phyloP scores from a whole-genome alignment of 2,888 invertebrate species.

The Bombylius major region DNA sequence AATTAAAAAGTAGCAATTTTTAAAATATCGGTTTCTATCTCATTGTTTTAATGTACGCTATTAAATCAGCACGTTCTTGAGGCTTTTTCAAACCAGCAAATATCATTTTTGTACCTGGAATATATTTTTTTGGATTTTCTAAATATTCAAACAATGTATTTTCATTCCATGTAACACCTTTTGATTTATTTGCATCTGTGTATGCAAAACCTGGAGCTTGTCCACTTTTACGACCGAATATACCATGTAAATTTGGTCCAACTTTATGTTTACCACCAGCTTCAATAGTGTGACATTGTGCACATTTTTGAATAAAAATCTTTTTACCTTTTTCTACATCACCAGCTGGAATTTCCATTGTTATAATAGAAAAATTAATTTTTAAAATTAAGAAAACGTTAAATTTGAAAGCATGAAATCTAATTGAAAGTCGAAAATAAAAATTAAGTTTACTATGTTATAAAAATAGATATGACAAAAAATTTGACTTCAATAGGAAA shows the following conservation, averaged over 20 bases:
- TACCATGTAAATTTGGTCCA: constrained; percentile 86
- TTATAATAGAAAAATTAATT: not conserved
- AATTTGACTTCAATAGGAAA: no score
- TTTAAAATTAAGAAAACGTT: no score
- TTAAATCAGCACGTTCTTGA: constrained; percentile 86
- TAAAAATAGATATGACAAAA: no score
- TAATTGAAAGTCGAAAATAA: no score
- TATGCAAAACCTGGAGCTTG: constrained; percentile 78
- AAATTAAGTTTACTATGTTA: no score
- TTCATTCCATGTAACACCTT: constrained; percentile 90
- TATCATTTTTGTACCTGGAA: constrained; percentile 99
- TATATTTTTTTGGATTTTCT: constrained; percentile 97
- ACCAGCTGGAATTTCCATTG: constrained; percentile 41
- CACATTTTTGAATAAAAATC: constrained; percentile 87
- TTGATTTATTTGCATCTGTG: constrained; percentile 88
- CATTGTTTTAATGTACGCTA: constrained; percentile 51
- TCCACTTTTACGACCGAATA: constrained; percentile 90
- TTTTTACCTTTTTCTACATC: constrained; percentile 96
- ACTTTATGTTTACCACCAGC: constrained; percentile 92
- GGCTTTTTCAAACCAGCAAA: constrained; percentile 94
- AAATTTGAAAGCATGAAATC: no score
- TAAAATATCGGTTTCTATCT: not conserved
- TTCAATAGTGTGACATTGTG: constrained; percentile 93
- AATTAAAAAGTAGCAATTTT: no score
- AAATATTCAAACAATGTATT: constrained; percentile 90